A percentile compares a stretch with the other conserved stretches of the same genome.
Evolutionary conservation across 2,888 invertebrate genomes (phyloP).

Genomic region (Neoscelio sp.): DNA sequence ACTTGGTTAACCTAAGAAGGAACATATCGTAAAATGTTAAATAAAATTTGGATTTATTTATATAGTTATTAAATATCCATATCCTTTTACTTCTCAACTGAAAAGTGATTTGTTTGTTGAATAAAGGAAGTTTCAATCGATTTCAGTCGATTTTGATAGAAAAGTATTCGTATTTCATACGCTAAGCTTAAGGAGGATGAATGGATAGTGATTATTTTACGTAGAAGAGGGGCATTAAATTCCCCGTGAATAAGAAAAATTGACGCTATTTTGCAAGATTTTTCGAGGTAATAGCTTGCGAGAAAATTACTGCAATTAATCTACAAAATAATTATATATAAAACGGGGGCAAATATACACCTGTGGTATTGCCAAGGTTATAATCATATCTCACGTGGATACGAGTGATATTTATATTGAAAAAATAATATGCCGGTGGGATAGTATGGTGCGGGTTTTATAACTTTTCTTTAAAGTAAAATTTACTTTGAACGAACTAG

Average conservation of each 20-base stretch:
- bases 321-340: conserved; percentile 32
- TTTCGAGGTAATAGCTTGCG: conserved; percentile 8
- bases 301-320: conserved; percentile 46
- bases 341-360: neutral
- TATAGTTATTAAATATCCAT: too few relatives aligned
- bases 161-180: conserved; percentile 23
- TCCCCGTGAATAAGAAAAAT: conserved; percentile 46
- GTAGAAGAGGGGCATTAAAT: neutral
- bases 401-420: too few relatives aligned
- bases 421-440: too few relatives aligned
- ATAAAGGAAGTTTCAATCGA: conserved; percentile 18
- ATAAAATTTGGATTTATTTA: too few relatives aligned
- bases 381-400: conserved; percentile 3
- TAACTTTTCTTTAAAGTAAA: too few relatives aligned
- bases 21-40: conserved; percentile 12
- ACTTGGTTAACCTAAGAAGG: too few relatives aligned
- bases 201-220: conserved; percentile 46
- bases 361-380: neutral
- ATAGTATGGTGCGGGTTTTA: too few relatives aligned
- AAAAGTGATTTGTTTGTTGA: conserved; percentile 30
- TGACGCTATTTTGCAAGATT: conserved; percentile 36
- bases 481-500: too few relatives aligned
- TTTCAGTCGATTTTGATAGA: conserved; percentile 38
- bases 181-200: conserved; percentile 24
- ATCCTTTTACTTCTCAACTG: too few relatives aligned